Evolutionary conservation across 2,888 invertebrate species (phyloP), one percentile per base, ranked within the genome.

Genomic region (Cerceris rybyensis): DNA sequence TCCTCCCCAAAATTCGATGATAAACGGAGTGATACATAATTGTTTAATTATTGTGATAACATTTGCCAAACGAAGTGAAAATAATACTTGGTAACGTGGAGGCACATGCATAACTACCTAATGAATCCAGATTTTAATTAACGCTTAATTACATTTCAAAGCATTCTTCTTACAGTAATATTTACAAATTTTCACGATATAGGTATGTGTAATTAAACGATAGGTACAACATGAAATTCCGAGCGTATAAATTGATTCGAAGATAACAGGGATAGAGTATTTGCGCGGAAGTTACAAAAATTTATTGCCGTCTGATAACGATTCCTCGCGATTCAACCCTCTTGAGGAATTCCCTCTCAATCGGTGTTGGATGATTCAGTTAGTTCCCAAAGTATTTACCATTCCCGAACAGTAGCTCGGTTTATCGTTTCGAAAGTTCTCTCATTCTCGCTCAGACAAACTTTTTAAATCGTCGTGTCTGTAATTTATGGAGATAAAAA

Each of bases 241-340:
- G n/a, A 2, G 7, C n/a, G 50, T 6, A n/a, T 50, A 50, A 67
- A 60, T 61, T 60, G 60, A 55, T 61, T 46, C 50, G 49, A 58
- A 57, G 69, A 63, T 73, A 66, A 14, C 46, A 4, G 17, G 57
- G 61, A 28, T 11, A 13, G 42, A 43, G 14, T 17, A 28, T 42
- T 52, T 41, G 2, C 41, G 7, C 0, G 13, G 50, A 60, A 41
- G 54, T 43, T 60, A n/a, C 8, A 42, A 41, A 13, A 54, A 75
- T 75, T 66, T 61, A 70, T 49, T 57, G 55, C 65, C 61, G 50
- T 66, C 41, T 61, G 75, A 75, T 71, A 71, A 74, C 39, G 57
- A 43, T 16, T 14, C 59, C 4, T n/a, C 16, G 64, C 60, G 42
- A 73, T 68, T 73, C 65, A 64, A 57, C 66, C 59, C 8, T 9